These are phyloP conservation scores for Mya arenaria DNA, from an alignment of 1,140 invertebrate genomes.

Conservation along the genomic window DNA sequence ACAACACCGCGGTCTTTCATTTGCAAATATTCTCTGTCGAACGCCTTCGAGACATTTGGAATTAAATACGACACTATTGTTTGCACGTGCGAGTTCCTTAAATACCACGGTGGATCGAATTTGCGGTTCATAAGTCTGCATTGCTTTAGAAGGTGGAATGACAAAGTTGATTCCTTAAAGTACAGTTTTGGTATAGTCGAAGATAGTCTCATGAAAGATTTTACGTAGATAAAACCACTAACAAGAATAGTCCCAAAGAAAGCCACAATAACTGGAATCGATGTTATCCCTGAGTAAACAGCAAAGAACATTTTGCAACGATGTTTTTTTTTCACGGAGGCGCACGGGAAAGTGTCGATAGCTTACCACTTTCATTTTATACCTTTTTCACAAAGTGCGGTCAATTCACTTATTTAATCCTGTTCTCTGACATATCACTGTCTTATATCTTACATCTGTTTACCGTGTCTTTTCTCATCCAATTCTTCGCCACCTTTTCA, in stretches of 20 bases:
- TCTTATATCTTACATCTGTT: too few species aligned
- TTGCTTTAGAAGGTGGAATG: constrained; percentile 68
- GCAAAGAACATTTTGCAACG: constrained; percentile 1
- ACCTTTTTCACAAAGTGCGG: too few species aligned
- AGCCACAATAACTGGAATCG: constrained; percentile 49
- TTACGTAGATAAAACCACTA: constrained; percentile 59
- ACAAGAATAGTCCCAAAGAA: constrained; percentile 59
- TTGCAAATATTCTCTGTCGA: constrained; percentile 71
- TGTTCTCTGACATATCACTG: too few species aligned
- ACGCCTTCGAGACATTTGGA: constrained; percentile 46
- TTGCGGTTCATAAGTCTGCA: constrained; percentile 62
- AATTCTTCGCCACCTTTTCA: too few species aligned
- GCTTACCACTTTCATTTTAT: too few species aligned
- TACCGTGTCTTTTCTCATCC: too few species aligned
- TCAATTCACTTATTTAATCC: too few species aligned
- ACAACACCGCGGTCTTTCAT: constrained; percentile 74
- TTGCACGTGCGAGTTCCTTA: constrained; percentile 71
- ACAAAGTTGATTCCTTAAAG: constrained; percentile 72
- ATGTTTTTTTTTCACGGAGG: too few species aligned
- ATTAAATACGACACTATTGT: constrained; percentile 65
- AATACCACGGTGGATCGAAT: constrained; percentile 67
- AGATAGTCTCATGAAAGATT: constrained; percentile 58
- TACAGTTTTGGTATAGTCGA: constrained; percentile 66
- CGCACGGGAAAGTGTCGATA: too few species aligned
- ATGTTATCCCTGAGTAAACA: constrained; percentile 9